phyloP scores from a whole-genome alignment of 2,888 invertebrate species.

The Thymelicus acteon region DNA sequence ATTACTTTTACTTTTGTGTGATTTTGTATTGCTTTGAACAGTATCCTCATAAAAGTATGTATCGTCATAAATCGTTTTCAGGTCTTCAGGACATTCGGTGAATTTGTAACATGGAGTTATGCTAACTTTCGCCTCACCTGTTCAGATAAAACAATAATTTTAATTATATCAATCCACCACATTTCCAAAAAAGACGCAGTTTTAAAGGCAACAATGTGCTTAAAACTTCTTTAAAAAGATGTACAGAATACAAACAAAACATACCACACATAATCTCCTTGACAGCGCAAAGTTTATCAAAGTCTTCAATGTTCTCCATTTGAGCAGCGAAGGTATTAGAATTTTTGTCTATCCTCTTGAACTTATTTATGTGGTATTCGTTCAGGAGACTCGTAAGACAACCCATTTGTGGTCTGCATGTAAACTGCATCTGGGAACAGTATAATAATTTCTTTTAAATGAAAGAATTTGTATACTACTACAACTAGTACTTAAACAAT shows the following conservation, averaged over 20 bases:
- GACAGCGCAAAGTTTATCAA: constrained; percentile 54
- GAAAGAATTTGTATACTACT: no score
- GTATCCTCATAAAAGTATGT: constrained; percentile 19
- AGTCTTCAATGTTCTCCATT: constrained; percentile 54
- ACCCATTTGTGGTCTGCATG: constrained; percentile 54
- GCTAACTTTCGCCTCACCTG: constrained; percentile 62
- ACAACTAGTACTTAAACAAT: no score
- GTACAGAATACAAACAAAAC: constrained; percentile 28
- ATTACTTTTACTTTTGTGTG: constrained; percentile 6
- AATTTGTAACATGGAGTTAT: constrained; percentile 64
- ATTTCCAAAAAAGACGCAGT: no score
- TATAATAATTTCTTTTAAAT: neutral
- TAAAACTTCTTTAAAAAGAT: no score
- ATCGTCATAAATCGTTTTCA: constrained; percentile 53
- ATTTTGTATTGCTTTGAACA: constrained; percentile 4
- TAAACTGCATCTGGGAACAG: constrained; percentile 56
- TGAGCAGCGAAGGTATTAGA: constrained; percentile 55
- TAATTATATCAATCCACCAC: no score
- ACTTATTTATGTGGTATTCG: constrained; percentile 55
- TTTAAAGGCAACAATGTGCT: no score
- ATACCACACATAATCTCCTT: constrained; percentile 57
- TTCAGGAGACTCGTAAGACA: constrained; percentile 54
- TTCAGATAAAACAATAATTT: constrained; percentile 41
- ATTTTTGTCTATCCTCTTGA: constrained; percentile 52
- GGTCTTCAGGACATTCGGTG: constrained; percentile 57